Evolutionary conservation across 2,888 invertebrate species (phyloP), one percentile per base, ranked within the genome.

Genomic region (Acronicta psi): DNA sequence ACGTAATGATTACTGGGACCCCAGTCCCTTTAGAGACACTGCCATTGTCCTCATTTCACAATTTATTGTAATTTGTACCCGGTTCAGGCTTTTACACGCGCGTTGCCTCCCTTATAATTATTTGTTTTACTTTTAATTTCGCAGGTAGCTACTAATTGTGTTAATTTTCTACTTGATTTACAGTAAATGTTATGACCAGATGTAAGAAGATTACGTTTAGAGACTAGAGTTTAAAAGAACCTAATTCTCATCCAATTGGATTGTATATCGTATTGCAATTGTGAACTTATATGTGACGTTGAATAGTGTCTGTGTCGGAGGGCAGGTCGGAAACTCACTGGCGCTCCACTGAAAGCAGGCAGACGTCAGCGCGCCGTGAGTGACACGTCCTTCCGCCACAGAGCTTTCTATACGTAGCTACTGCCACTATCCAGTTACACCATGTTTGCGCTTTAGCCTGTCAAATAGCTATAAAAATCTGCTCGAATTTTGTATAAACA

Each of bases 341-440:
- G 84, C 86, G 86, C 80, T 83, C 75, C 69, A 80, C 88, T 88
- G 91, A 90, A 91, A 88, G 90, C 90, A 87, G 83, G 79, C 91
- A 86, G 87, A 81, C 89, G 88, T 86, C 88, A 85, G 85, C 80
- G 82, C 78, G 77, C 79, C 83, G 83, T 84, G 89, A 90, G 87
- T 90, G 93, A 91, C 90, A 89, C 84, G 89, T 92, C 92, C 93
- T 93, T 93, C 92, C 93, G 91, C 83, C 77, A 73, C 77, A 82
- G 73, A 84, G 85, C 85, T 79, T 82, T 84, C 83, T 83, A 80
- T 83, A 84, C 78, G 73, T 77, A 80, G 68, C 74, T 73, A 76
- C 69, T 59, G 60, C 74, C 74, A 79, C 80, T 84, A 85, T 81
- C 83, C 79, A 84, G 82, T 85, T 84, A 86, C 83, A 64, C 66